Evolutionary conservation across 2,797 vertebrate species (phyloP).

Genomic region (Trematomus bernacchii): DNA sequence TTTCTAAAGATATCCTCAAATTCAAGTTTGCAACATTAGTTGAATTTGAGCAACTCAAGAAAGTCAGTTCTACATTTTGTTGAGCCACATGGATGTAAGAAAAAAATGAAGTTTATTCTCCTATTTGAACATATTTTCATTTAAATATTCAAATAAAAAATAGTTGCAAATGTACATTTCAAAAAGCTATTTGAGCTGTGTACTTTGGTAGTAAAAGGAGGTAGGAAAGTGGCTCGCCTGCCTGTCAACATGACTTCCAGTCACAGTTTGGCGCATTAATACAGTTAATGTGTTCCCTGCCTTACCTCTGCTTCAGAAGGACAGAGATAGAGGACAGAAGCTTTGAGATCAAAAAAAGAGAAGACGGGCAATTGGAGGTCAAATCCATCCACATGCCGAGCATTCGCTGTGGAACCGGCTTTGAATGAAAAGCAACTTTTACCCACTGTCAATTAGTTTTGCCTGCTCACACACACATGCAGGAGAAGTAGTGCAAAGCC

Average conservation of each 20-base stretch:
- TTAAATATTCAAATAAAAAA: not conserved
- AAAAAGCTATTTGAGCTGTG: not conserved
- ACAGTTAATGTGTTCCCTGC: slow-evolving; percentile 32
- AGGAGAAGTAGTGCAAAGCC: slow-evolving; percentile 6
- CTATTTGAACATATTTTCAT: not conserved
- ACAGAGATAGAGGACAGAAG: slow-evolving; percentile 26
- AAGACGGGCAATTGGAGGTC: slow-evolving; percentile 57
- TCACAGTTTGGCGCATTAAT: slow-evolving; percentile 24
- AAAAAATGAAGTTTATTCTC: not conserved
- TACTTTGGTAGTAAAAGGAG: not conserved
- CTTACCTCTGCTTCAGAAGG: slow-evolving; percentile 29
- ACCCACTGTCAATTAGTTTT: not conserved
- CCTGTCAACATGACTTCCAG: slow-evolving; percentile 22
- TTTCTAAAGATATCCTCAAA: not conserved
- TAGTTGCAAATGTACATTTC: not conserved
- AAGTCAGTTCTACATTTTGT: not conserved
- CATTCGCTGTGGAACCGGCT: slow-evolving; percentile 57
- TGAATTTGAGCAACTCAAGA: not conserved
- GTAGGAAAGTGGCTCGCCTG: not conserved
- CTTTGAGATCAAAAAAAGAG: slow-evolving; percentile 46
- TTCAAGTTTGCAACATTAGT: not conserved
- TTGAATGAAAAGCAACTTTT: slow-evolving; percentile 52
- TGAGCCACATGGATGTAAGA: not conserved
- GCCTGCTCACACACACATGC: not conserved
- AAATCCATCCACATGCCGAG: slow-evolving; percentile 42